These are phyloP conservation scores for Panagrolaimus sp. DNA, from an alignment of 1,140 invertebrate genomes.

Conservation along the genomic window DNA sequence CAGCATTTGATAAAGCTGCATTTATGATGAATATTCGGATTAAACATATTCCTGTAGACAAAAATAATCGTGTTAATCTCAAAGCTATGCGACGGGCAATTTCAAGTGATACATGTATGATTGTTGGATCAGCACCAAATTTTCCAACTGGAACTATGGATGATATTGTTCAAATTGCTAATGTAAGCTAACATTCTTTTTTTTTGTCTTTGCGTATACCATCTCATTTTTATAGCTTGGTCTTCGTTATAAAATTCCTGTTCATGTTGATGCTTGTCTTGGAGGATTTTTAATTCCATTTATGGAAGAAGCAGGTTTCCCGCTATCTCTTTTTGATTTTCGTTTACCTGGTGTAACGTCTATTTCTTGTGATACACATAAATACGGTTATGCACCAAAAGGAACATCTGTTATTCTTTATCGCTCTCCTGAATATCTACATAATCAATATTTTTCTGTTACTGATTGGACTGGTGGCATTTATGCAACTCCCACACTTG, in stretches of 20 bases:
- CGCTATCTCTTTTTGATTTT: conserved; percentile 78
- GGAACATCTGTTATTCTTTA: conserved; percentile 92
- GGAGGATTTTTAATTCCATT: conserved; percentile 86
- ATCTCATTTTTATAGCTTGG: conserved; percentile 65
- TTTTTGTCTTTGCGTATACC: not conserved
- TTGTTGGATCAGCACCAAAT: conserved; percentile 87
- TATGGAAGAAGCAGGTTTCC: conserved; percentile 76
- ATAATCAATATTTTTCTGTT: conserved; percentile 83
- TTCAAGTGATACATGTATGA: conserved; percentile 80
- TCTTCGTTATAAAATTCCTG: conserved; percentile 76
- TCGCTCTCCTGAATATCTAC: conserved; percentile 70
- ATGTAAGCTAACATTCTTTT: conserved; percentile 59
- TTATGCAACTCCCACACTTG: conserved; percentile 90
- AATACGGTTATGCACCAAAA: conserved; percentile 97
- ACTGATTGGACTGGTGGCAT: conserved; percentile 97
- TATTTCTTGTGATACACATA: conserved; percentile 95
- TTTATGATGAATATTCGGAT: conserved; percentile 77
- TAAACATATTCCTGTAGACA: conserved; percentile 72
- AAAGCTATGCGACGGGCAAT: conserved; percentile 76
- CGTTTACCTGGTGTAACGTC: conserved; percentile 81
- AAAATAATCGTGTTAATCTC: conserved; percentile 69
- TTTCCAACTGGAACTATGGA: conserved; percentile 95
- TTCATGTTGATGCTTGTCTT: conserved; percentile 94
- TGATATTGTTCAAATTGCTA: conserved; percentile 75
- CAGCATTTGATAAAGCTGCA: conserved; percentile 94